phyloP scores from a whole-genome alignment of 2,113 vertebrate species.

The Lasiurus cinereus region DNA sequence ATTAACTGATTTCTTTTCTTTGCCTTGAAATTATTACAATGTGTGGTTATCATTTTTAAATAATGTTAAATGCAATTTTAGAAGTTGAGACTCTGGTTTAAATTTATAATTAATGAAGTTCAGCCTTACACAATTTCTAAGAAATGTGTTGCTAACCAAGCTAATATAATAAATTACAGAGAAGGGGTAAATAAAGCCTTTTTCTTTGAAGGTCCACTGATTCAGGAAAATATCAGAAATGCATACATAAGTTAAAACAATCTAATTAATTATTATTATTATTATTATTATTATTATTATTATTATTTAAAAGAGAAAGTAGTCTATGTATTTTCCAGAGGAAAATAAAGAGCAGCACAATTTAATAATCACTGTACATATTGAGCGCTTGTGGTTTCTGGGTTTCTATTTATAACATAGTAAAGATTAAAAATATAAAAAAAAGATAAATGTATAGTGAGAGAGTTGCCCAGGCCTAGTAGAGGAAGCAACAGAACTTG shows the following conservation, averaged over 20 bases:
- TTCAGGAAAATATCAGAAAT: neutral
- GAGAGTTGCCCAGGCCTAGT: neutral
- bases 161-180: slow-evolving; percentile 16
- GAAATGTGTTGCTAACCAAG: slow-evolving; percentile 4
- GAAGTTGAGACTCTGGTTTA: neutral
- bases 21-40: slow-evolving; percentile 26
- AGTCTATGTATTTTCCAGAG: slow-evolving; percentile 47
- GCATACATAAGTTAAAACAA: neutral
- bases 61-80: slow-evolving; percentile 48
- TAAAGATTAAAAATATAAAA: neutral
- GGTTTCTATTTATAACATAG: slow-evolving; percentile 20
- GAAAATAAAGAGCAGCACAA: neutral
- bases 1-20: slow-evolving; percentile 23
- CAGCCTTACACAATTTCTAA: slow-evolving; percentile 22
- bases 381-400: neutral
- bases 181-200: neutral
- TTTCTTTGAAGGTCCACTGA: neutral
- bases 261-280: slow-evolving; percentile 8
- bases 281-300: slow-evolving; percentile 42
- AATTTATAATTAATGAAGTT: slow-evolving; percentile 6
- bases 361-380: slow-evolving; percentile 7
- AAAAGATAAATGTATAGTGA: neutral
- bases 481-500: neutral
- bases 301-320: neutral
- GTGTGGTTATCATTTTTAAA: neutral